Percentiles rank a stretch among this genome's conserved stretches.
Conservation (phyloP, 2,113 vertebrate genomes). For the Sigmodon hispidus region DNA sequence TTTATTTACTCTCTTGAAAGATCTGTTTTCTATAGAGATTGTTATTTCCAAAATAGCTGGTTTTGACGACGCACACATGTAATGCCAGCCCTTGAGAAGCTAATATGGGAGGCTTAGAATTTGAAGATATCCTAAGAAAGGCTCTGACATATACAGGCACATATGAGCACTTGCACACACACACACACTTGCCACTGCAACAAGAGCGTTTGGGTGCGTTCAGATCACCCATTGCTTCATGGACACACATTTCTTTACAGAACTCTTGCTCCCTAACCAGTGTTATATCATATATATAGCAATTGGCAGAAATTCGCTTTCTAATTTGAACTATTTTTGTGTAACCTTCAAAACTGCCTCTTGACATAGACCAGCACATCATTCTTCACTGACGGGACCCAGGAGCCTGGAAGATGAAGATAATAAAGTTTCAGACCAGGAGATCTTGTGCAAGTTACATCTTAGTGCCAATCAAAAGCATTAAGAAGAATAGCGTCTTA, state of each 20-base stretch:
- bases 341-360: conserved; percentile 40
- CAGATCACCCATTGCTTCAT: neutral
- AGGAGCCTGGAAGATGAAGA: neutral
- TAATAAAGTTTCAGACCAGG: neutral
- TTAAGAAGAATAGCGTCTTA: neutral
- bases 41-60: neutral
- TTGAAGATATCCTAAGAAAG: neutral
- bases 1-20: neutral
- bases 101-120: neutral
- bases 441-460: neutral
- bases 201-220: neutral
- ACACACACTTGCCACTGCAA: neutral
- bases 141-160: neutral
- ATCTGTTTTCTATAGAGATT: neutral
- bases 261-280: neutral
- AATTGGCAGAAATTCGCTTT: conserved; percentile 54
- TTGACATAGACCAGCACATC: neutral
- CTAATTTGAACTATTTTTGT: conserved; percentile 44
- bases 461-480: neutral
- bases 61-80: neutral
- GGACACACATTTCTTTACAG: neutral
- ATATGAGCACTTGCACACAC: neutral
- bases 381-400: neutral
- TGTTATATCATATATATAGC: neutral
- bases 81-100: neutral